Percentiles rank a stretch among this genome's conserved stretches.
phyloP scores from a whole-genome alignment of 2,797 vertebrate genomes.

The Tachyglossus aculeatus region DNA sequence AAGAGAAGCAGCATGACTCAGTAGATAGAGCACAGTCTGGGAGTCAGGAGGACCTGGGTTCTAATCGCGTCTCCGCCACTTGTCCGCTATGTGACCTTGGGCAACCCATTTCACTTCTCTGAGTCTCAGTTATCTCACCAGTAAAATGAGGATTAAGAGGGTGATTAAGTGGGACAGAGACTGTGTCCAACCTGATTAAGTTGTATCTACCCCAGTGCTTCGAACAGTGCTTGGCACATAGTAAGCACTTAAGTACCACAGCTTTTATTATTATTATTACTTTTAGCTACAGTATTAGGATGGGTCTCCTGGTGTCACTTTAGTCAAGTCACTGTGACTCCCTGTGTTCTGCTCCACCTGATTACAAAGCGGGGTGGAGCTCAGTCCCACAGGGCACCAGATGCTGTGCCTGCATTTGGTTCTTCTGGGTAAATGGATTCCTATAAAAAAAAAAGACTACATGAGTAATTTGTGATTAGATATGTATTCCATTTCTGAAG shows the following conservation, averaged over 20 bases:
- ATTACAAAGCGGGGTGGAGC: accelerated
- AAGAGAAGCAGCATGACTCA: not conserved
- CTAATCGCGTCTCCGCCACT: not conserved
- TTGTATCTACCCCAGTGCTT: too few species aligned
- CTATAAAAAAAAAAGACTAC: conserved; percentile 28
- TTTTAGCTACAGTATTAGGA: not conserved
- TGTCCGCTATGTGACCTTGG: not conserved
- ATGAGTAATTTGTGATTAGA: not conserved
- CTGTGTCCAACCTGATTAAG: too few species aligned
- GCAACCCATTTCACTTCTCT: not conserved
- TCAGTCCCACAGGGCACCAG: conserved; percentile 13
- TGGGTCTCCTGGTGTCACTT: not conserved
- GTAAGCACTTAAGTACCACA: too few species aligned
- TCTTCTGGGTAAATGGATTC: conserved; percentile 12
- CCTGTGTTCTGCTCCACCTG: not conserved
- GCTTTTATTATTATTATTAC: too few species aligned
- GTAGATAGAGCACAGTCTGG: not conserved
- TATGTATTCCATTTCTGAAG: not conserved
- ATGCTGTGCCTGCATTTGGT: not conserved
- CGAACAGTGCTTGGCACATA: too few species aligned
- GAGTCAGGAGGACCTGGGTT: not conserved
- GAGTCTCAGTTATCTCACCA: not conserved
- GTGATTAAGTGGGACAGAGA: too few species aligned
- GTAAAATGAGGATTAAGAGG: not conserved
- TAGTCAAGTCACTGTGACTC: not conserved